Evolutionary conservation across 2,113 vertebrate genomes (phyloP).

Genomic region (Campylomormyrus numenius): DNA sequence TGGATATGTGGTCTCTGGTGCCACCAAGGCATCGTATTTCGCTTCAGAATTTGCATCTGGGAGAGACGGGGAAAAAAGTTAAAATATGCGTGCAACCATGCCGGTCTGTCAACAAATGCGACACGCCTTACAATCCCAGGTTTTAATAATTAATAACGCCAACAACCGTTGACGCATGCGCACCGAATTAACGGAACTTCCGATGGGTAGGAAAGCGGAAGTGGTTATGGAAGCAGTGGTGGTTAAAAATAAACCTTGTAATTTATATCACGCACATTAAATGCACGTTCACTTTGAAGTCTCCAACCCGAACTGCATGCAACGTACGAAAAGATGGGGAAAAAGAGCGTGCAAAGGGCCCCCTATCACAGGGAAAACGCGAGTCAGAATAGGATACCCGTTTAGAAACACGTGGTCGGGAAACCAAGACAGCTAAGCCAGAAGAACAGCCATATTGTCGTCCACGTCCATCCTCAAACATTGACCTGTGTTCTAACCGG

Average conservation of each 20-base stretch:
- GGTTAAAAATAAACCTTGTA: not conserved
- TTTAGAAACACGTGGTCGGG: not conserved
- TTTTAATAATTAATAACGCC: not conserved
- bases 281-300: not conserved
- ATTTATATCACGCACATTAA: constrained; percentile 35
- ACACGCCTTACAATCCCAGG: not conserved
- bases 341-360: not conserved
- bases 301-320: not conserved
- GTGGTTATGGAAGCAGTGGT: not conserved
- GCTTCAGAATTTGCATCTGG: not conserved
- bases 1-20: not conserved
- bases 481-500: not conserved
- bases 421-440: not conserved
- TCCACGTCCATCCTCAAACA: not conserved
- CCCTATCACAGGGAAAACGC: not conserved
- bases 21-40: not conserved
- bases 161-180: not conserved
- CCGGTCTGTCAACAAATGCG: not conserved
- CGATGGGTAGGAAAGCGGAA: not conserved
- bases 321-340: not conserved
- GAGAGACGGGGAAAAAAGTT: not conserved
- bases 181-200: not conserved
- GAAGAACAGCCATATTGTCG: not conserved
- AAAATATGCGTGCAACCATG: not conserved
- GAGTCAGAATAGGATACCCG: not conserved